Conservation (phyloP, 2,113 vertebrate genomes). For the Bubo bubo region DNA sequence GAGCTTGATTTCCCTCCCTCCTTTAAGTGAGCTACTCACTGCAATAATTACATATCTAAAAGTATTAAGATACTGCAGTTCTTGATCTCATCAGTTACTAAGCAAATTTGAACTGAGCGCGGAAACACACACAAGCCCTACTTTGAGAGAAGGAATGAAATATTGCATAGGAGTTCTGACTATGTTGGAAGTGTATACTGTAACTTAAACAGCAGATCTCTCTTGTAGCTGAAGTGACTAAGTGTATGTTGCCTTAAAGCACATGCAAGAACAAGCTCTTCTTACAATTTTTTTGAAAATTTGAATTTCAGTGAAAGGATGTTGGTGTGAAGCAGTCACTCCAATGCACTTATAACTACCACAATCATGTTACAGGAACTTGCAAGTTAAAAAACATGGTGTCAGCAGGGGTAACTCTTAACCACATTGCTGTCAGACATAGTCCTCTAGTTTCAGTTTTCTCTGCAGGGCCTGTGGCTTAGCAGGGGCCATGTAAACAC, state of each 20-base stretch:
- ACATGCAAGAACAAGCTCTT: neutral
- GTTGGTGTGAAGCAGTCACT: neutral
- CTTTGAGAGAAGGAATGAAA: neutral
- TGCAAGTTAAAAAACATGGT: neutral
- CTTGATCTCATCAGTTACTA: neutral
- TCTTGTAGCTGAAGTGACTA: neutral
- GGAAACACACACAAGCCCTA: neutral
- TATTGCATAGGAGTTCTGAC: neutral
- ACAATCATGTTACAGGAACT: neutral
- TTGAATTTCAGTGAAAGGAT: neutral
- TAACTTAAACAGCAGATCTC: neutral
- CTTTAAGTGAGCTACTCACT: neutral
- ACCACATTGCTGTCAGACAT: neutral
- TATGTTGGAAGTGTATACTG: rapidly evolving
- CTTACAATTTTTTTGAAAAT: neutral
- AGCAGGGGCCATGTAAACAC: neutral
- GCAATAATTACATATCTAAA: neutral
- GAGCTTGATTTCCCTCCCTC: neutral
- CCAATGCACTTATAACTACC: neutral
- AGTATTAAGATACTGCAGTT: neutral
- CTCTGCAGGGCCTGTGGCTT: neutral
- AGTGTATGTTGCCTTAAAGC: neutral
- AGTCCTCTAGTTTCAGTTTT: neutral
- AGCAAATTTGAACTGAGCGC: neutral
- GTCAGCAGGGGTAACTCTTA: neutral